Evolutionary conservation across 2,113 vertebrate species (phyloP), one percentile per base, ranked within the genome.

Genomic region (Callospermophilus lateralis): DNA sequence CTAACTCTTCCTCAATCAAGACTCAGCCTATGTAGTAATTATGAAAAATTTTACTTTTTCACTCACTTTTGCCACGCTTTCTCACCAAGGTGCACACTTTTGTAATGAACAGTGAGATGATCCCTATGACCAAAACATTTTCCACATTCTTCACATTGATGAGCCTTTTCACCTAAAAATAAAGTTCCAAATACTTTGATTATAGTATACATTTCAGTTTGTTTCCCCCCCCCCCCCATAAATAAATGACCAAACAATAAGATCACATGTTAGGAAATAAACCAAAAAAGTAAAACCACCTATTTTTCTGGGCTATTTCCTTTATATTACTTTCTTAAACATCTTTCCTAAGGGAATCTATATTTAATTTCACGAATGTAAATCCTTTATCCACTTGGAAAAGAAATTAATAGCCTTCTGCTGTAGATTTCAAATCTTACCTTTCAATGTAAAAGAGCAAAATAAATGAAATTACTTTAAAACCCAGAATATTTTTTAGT

Each of bases 11-110:
- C 39, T n/a, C 51, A 73, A 24, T 6, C 3, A 6, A 55, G 9
- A 87, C 24, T 81, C 28, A 53, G 6, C 30, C 26, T 30, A 34
- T 12, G 8, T 19, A 39, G 45, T 8, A 17, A 70, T 20, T 32
- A 32, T 0, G n/a, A 84, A 65, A 81, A 74, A 15, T 7, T 65
- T 17, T 39, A 42, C 58, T 53, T 17, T 77, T 28, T 24, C 28
- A 98, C 99, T 98, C 99, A 99, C 99, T 99, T 99, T 97, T 99
- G 99, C 99, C 99, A 99, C 51, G 99, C 99, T 96, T 99, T 99
- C 97, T 99, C 99, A 97, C 99, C 99, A 61, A 99, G 98, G 98
- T 99, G 99, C 95, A 99, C 99, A 37, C 99, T 99, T 98, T 99
- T 99, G 96, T 99, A 99, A 98, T 99, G 99, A 95, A 99, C 99